phyloP scores from a whole-genome alignment of 2,113 vertebrate genomes.

The Eubucco bourcierii region DNA sequence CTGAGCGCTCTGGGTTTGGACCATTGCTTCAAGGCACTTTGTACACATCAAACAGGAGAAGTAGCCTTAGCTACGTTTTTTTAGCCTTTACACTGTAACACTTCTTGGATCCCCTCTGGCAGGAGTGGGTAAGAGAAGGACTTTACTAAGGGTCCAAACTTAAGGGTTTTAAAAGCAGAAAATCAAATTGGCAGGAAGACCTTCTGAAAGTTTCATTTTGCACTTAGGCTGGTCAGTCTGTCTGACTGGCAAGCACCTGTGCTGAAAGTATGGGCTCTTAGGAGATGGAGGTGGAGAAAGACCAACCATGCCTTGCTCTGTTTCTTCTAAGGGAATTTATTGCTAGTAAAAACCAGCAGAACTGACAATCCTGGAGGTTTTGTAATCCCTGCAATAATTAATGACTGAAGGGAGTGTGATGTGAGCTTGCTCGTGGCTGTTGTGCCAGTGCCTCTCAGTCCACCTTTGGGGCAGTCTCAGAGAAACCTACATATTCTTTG shows the following conservation, averaged over 20 bases:
- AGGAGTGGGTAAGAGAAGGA: background rate
- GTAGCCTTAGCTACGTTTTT: background rate
- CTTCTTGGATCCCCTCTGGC: background rate
- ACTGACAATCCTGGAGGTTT: background rate
- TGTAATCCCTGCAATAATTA: constrained; percentile 1
- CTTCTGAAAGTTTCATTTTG: background rate
- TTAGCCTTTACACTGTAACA: background rate
- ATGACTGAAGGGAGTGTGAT: background rate
- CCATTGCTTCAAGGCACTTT: background rate
- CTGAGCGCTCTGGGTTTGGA: background rate
- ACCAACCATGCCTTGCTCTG: background rate
- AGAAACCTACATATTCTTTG: background rate
- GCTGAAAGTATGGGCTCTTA: rapidly evolving
- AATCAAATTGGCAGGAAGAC: background rate
- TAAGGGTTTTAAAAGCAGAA: background rate
- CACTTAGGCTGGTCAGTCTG: background rate
- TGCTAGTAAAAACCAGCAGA: background rate
- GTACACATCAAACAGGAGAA: background rate
- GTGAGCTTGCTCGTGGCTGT: background rate
- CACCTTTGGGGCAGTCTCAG: background rate
- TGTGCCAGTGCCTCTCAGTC: background rate
- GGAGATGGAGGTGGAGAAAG: background rate
- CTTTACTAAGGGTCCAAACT: background rate
- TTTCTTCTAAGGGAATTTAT: constrained; percentile 33
- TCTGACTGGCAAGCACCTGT: rapidly evolving